phyloP scores from a whole-genome alignment of 2,797 vertebrate genomes.

The Coluber constrictor region DNA sequence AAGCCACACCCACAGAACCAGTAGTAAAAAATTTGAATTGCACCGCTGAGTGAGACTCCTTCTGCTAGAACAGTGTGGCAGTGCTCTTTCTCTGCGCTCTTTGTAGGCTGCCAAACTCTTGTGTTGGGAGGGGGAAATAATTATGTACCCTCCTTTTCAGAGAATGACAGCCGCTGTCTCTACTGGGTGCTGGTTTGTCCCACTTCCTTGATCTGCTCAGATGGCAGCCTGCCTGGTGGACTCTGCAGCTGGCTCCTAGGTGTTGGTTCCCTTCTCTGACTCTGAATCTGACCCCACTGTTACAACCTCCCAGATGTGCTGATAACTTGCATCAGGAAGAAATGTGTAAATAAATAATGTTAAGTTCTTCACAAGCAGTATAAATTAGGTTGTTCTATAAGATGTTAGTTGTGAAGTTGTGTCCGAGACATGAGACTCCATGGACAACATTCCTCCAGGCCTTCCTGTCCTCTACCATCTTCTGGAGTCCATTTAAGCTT shows the following conservation, averaged over 20 bases:
- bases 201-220: neutral
- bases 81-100: neutral
- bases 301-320: neutral
- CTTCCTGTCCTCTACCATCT: no score
- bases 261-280: neutral
- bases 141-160: neutral
- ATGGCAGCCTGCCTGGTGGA: neutral
- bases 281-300: neutral
- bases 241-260: neutral
- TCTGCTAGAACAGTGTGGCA: neutral
- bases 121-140: neutral
- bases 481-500: no score
- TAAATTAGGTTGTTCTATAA: neutral
- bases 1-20: no score
- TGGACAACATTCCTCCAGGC: no score
- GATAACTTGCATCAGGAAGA: neutral
- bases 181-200: neutral
- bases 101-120: neutral
- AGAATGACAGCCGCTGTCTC: neutral
- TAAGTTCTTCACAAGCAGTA: neutral
- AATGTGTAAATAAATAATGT: neutral
- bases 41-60: neutral
- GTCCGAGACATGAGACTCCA: no score
- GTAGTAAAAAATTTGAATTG: no score
- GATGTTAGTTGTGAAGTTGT: no score